A percentile compares a stretch with the other conserved stretches of the same genome.
Conservation (phyloP, 2,113 vertebrate species). For the Chitala chitala region DNA sequence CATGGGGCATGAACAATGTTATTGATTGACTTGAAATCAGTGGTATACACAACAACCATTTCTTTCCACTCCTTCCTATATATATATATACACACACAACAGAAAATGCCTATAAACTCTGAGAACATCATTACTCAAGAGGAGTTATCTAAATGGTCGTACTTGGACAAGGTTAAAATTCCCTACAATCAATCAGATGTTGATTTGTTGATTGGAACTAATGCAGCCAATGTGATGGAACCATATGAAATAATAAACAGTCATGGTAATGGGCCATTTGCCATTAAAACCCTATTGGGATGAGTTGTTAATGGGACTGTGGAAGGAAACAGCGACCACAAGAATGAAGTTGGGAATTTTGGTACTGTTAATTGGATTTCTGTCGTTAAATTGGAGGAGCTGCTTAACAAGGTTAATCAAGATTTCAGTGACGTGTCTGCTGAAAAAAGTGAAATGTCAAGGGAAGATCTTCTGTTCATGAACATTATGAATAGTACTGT, state of each 20-base stretch:
- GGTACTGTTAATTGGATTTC: not conserved
- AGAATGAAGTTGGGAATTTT: not conserved
- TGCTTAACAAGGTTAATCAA: not conserved
- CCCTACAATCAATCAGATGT: not conserved
- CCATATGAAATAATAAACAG: not conserved
- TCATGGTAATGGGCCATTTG: not conserved
- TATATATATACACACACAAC: slow-evolving; percentile 6
- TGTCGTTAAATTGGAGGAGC: not conserved
- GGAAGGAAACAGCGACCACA: not conserved
- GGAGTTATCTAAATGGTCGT: not conserved
- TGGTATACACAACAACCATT: not conserved
- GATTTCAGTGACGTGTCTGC: not conserved
- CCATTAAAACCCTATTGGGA: not conserved
- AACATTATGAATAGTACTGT: not conserved
- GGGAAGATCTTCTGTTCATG: not conserved
- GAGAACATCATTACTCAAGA: slow-evolving; percentile 5
- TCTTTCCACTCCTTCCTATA: not conserved
- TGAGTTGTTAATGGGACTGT: not conserved
- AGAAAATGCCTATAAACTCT: not conserved
- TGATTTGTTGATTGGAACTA: not conserved
- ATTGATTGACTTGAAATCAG: slow-evolving; percentile 9
- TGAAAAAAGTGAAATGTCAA: not conserved
- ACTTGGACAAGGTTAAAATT: not conserved
- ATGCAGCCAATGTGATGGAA: not conserved
- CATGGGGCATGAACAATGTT: not conserved